These are phyloP conservation scores for Agriotes lineatus DNA, from an alignment of 2,888 invertebrate genomes.

Conservation along the genomic window DNA sequence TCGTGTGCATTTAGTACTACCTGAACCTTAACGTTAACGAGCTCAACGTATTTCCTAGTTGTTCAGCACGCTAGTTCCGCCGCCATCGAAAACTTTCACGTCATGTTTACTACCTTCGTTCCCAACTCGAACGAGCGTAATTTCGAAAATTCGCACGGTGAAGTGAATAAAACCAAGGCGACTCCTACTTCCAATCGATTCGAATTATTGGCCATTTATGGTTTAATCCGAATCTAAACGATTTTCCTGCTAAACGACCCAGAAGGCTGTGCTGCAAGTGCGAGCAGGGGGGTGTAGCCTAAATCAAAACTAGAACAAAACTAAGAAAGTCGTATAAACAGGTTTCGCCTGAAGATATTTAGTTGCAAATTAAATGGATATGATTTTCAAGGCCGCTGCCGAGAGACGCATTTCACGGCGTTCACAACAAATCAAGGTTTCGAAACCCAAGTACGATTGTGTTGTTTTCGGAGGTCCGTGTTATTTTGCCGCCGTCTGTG, in stretches of 20 bases:
- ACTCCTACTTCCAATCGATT: not conserved
- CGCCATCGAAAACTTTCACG: too few relatives aligned
- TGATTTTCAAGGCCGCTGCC: conserved; percentile 18
- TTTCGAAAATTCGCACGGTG: not conserved
- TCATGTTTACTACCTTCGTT: too few relatives aligned
- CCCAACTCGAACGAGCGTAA: not conserved
- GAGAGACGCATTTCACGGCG: conserved; percentile 4
- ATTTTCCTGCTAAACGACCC: not conserved
- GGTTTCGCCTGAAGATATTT: conserved; percentile 12
- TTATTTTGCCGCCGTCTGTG: too few relatives aligned
- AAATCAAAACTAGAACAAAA: conserved; percentile 22
- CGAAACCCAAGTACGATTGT: not conserved
- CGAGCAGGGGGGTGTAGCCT: not conserved
- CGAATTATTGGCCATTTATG: not conserved
- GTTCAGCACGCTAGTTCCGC: too few relatives aligned
- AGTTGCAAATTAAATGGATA: conserved; percentile 25
- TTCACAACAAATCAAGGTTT: conserved; percentile 14
- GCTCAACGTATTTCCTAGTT: too few relatives aligned
- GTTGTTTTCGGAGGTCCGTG: not conserved
- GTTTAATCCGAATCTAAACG: not conserved
- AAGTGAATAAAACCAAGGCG: not conserved
- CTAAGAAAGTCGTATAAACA: conserved; percentile 17
- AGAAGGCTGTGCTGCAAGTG: not conserved
- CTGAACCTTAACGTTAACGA: too few relatives aligned
- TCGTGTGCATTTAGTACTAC: too few relatives aligned